Evolutionary conservation across 2,888 invertebrate genomes (phyloP).

Genomic region (Monoplex corrugatus): DNA sequence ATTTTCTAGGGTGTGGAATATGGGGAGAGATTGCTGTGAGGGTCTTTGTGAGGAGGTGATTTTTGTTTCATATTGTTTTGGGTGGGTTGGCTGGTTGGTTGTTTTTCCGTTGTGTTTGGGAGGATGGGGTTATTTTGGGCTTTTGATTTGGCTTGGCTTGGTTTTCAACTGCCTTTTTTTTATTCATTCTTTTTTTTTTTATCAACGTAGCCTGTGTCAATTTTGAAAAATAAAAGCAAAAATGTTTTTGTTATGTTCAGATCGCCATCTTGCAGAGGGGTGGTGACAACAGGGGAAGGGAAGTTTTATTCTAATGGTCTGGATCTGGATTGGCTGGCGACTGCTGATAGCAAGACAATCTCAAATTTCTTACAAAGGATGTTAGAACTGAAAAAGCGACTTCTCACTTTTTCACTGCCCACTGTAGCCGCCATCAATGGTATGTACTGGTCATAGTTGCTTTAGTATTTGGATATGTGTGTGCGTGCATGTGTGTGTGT

Average conservation of each 20-base stretch:
- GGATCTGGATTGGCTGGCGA: constrained; percentile 66
- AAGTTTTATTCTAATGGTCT: constrained; percentile 76
- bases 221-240: background rate
- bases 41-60: background rate
- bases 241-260: background rate
- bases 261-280: constrained; percentile 56
- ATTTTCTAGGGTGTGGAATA: background rate
- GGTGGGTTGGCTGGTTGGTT: too few relatives aligned
- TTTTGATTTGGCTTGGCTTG: background rate
- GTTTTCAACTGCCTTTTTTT: background rate
- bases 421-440: constrained; percentile 77
- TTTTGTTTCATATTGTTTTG: too few relatives aligned
- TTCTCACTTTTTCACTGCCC: constrained; percentile 71
- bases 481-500: background rate
- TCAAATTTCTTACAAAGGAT: constrained; percentile 38
- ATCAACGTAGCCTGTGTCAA: background rate
- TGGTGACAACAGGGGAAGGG: constrained; percentile 73
- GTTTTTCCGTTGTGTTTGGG: background rate
- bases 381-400: constrained; percentile 55
- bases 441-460: constrained; percentile 47
- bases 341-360: constrained; percentile 36
- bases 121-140: background rate
- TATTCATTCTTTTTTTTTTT: background rate
- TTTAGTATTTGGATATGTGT: background rate
- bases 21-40: background rate